These are phyloP conservation scores for Heterohyrax brucei DNA, from an alignment of 2,797 vertebrate species.

Conservation along the genomic window DNA sequence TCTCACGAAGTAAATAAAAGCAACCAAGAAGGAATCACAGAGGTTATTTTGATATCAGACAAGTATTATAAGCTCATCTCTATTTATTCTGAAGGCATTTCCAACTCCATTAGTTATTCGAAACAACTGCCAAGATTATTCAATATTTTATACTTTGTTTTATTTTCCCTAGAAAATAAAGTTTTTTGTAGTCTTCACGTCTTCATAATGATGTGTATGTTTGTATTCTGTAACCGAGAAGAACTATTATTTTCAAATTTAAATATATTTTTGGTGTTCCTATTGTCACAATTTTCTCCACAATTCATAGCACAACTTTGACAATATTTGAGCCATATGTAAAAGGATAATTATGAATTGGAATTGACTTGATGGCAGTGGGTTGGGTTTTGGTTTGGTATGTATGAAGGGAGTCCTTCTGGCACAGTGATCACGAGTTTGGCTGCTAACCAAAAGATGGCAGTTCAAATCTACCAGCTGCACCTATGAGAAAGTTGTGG, in stretches of 20 bases:
- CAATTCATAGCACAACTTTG: background rate
- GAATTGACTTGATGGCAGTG: no score
- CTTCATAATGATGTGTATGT: background rate
- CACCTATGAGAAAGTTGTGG: no score
- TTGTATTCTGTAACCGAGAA: background rate
- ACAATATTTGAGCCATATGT: background rate
- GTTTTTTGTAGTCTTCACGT: background rate
- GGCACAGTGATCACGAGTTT: no score
- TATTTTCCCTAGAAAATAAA: background rate
- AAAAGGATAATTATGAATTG: background rate
- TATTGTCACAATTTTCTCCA: conserved; percentile 18
- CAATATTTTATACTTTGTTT: background rate
- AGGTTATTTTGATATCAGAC: background rate
- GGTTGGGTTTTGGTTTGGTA: no score
- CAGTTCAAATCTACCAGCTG: no score
- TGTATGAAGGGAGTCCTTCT: no score
- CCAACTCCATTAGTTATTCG: background rate
- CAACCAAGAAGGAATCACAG: background rate
- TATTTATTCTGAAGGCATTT: background rate
- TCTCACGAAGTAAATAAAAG: background rate
- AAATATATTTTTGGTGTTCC: background rate
- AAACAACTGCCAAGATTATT: background rate
- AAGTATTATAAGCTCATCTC: background rate
- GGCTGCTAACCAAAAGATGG: no score
- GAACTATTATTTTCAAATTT: background rate